These are phyloP conservation scores for Phragmatobia fuliginosa DNA, from an alignment of 2,888 invertebrate genomes.

Conservation along the genomic window DNA sequence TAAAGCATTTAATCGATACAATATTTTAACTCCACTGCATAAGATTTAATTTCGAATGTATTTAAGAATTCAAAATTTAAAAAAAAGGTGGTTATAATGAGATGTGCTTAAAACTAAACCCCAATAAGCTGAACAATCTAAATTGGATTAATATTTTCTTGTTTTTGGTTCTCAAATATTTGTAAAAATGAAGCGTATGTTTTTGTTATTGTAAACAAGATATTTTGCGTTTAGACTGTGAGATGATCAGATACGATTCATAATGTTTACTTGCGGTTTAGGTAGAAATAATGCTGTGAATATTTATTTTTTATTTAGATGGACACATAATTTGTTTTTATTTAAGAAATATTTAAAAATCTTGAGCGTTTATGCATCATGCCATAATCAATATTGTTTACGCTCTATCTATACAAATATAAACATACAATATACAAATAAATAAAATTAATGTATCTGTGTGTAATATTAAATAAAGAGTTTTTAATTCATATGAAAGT, in stretches of 20 bases:
- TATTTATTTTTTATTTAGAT: neutral
- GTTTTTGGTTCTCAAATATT: conserved; percentile 28
- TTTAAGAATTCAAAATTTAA: conserved; percentile 22
- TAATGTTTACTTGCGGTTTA: too few relatives aligned
- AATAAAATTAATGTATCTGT: too few relatives aligned
- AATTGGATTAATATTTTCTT: conserved; percentile 53
- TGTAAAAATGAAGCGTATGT: conserved; percentile 14
- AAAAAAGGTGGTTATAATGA: conserved; percentile 46
- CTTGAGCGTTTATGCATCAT: too few relatives aligned
- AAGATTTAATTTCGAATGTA: conserved; percentile 50
- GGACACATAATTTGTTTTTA: neutral
- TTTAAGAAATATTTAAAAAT: neutral
- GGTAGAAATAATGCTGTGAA: too few relatives aligned
- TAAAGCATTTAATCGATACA: conserved; percentile 41
- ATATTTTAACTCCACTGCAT: conserved; percentile 35
- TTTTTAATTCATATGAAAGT: too few relatives aligned
- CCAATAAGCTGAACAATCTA: conserved; percentile 33
- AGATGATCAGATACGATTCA: neutral
- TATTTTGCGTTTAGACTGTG: neutral
- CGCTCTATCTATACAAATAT: too few relatives aligned
- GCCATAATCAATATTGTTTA: too few relatives aligned
- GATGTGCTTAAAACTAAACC: conserved; percentile 42
- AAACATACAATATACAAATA: too few relatives aligned
- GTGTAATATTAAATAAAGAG: too few relatives aligned
- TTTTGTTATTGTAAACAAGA: conserved; percentile 10